Evolutionary conservation across 2,888 invertebrate species (phyloP), one percentile per base, ranked within the genome.

Genomic region (Homarus gammarus): DNA sequence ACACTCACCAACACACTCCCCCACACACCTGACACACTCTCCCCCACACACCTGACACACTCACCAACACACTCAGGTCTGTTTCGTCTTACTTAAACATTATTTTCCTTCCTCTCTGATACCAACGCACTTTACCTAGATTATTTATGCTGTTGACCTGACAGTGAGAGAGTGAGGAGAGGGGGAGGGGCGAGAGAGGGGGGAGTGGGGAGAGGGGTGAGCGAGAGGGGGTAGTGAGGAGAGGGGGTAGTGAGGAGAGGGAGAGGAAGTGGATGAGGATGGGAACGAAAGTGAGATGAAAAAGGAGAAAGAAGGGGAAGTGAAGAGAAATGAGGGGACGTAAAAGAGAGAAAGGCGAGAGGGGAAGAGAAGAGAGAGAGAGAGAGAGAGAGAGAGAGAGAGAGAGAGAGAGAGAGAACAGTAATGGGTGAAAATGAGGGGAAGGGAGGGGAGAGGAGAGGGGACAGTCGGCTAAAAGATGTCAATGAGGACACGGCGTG

Each of bases 361-460:
- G 18, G 64, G 38, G 44, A 38, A 15, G 38, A 18, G n/a, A 49
- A 31, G 78, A 78, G 78, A 78, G 44, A 78, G 78, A 49, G 44
- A 77, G 44, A 44, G 6, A 78, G 78, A 78, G 38, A 75, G 38
- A 75, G 38, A 38, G 75, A 75, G 75, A 75, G 75, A 38, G 75
- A 75, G 75, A 38, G 75, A 38, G 75, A 12, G 75, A 18, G 40
- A 10, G 77, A 27, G 44, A 49, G 77, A 22, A 27, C 40, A 27
- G 27, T 0, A 31, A 18, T 22, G 15, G 49, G 49, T n/a, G 44
- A 15, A 44, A 44, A 15, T 3, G n/a, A 77, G 40, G n/a, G 40
- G 10, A 1, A 77, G n/a, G 44, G 49, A 8, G 40, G 49, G 49
- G n/a, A 68, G 27, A 18, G 6, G 31, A 15, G 38, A 0, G 75